Evolutionary conservation across 2,888 invertebrate genomes (phyloP).

Genomic region (Lutraria lutraria): DNA sequence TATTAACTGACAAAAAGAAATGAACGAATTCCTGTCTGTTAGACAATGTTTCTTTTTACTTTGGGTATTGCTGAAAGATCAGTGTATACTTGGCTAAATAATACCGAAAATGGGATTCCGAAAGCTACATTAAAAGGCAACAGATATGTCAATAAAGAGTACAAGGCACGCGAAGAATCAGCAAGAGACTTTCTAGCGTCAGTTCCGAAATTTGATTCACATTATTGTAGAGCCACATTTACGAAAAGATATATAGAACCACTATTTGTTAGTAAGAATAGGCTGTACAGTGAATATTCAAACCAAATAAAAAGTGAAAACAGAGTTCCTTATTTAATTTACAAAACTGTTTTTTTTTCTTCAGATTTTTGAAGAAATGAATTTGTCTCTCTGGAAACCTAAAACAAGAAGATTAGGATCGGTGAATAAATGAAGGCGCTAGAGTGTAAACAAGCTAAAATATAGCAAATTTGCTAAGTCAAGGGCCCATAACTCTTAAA

Average conservation of each 20-base stretch:
- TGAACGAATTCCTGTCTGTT: constrained; percentile 47
- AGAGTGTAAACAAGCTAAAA: too few relatives aligned
- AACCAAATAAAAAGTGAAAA: constrained; percentile 5
- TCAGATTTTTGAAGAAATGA: constrained; percentile 46
- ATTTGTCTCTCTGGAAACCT: constrained; percentile 45
- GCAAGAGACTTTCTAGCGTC: constrained; percentile 38
- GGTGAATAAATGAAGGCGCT: too few relatives aligned
- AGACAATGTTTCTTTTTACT: constrained; percentile 51
- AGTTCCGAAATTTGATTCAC: constrained; percentile 59
- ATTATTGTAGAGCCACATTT: constrained; percentile 57
- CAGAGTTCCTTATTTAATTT: constrained; percentile 35
- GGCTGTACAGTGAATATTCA: constrained; percentile 45
- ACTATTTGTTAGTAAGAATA: constrained; percentile 42
- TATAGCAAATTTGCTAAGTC: too few relatives aligned
- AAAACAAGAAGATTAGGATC: constrained; percentile 53
- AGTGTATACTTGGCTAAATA: constrained; percentile 43
- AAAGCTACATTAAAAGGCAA: neutral
- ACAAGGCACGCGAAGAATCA: constrained; percentile 22
- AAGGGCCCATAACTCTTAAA: too few relatives aligned
- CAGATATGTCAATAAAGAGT: constrained; percentile 23
- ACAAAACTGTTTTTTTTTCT: constrained; percentile 45
- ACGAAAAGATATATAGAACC: constrained; percentile 60
- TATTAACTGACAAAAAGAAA: constrained; percentile 32
- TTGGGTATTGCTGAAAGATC: constrained; percentile 46
- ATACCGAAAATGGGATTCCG: constrained; percentile 27